These are phyloP conservation scores for Clepsis dumicolana DNA, from an alignment of 2,888 invertebrate genomes.

Conservation along the genomic window DNA sequence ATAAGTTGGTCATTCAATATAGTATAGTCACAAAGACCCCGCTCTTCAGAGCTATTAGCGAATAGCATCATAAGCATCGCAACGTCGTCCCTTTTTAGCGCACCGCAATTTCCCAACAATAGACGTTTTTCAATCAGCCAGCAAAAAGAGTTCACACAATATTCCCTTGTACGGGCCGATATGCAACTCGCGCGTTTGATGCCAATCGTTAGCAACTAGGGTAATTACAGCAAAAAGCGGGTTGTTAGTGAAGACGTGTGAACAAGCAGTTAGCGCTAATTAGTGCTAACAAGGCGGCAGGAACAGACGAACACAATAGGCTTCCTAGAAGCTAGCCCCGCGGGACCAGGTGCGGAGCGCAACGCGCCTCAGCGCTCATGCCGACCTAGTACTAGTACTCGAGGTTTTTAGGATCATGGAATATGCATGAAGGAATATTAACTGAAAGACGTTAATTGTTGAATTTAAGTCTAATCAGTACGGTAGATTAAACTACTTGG, in stretches of 20 bases:
- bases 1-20: too few species aligned
- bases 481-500: too few species aligned
- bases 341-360: background rate
- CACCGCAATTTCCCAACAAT: background rate
- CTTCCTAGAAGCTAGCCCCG: conserved; percentile 7
- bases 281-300: conserved; percentile 23
- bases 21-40: too few species aligned
- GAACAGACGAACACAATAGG: conserved; percentile 13
- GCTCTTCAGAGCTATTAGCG: too few species aligned
- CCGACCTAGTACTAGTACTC: background rate
- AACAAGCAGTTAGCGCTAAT: conserved; percentile 27
- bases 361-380: background rate
- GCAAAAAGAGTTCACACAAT: conserved; percentile 7
- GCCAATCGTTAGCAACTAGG: background rate
- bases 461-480: too few species aligned
- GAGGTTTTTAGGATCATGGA: background rate
- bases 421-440: too few species aligned
- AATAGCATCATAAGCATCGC: background rate
- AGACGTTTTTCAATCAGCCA: background rate
- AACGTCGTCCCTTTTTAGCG: background rate
- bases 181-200: background rate
- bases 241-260: conserved; percentile 25
- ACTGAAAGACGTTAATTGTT: too few species aligned
- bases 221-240: conserved; percentile 20
- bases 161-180: background rate